Conservation (phyloP, 2,888 invertebrate species). For the Conchocele bisecta region DNA sequence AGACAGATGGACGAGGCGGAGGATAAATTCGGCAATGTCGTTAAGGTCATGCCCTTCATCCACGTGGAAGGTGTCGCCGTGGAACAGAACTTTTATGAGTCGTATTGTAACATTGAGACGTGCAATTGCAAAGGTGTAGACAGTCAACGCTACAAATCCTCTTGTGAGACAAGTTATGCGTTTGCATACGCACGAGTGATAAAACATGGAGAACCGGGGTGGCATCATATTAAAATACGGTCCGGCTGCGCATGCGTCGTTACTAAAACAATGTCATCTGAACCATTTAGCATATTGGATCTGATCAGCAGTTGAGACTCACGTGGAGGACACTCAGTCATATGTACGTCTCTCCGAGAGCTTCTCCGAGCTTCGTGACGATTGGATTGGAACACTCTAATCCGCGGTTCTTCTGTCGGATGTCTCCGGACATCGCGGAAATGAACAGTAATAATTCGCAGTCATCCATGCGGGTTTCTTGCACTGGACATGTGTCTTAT, state of each 20-base stretch:
- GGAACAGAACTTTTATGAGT: conserved; percentile 28
- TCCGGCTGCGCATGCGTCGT: conserved; percentile 21
- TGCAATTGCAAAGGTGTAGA: conserved; percentile 30
- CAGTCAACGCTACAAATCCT: conserved; percentile 1
- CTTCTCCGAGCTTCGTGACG: too few species aligned
- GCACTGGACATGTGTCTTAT: too few species aligned
- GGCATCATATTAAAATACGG: conserved; percentile 23
- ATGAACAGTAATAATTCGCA: too few species aligned
- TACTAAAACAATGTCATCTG: too few species aligned
- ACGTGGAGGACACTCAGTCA: too few species aligned
- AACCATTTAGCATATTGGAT: too few species aligned
- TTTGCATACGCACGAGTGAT: conserved; percentile 29
- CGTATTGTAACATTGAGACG: conserved; percentile 24
- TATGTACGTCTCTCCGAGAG: too few species aligned
- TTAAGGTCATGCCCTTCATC: background rate
- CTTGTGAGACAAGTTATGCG: conserved; percentile 29
- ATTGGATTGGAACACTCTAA: too few species aligned
- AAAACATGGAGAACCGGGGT: conserved; percentile 26
- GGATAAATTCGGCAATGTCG: conserved; percentile 5
- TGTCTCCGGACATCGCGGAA: too few species aligned
- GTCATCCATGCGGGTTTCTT: too few species aligned
- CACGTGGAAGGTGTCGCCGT: conserved; percentile 4
- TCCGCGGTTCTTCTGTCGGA: too few species aligned
- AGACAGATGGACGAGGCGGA: background rate
- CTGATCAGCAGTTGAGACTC: too few species aligned